Evolutionary conservation across 1,140 invertebrate genomes (phyloP).

Genomic region (Megalonaias nervosa): DNA sequence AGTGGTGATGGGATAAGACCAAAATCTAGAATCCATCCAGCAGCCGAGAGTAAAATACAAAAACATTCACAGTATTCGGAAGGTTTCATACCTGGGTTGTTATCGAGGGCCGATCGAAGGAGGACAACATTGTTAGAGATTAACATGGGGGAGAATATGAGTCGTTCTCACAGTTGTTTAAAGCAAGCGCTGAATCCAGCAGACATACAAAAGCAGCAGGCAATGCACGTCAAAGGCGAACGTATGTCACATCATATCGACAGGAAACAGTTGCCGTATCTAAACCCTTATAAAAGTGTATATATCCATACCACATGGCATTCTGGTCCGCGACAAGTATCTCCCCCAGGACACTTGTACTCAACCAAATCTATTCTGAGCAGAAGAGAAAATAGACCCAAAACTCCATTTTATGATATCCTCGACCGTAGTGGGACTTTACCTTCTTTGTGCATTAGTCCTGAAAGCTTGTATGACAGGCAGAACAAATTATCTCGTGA

Average conservation of each 20-base stretch:
- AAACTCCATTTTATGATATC: conserved; percentile 49
- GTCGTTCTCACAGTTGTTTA: conserved; percentile 29
- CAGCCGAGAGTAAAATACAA: conserved; percentile 32
- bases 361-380: conserved; percentile 8
- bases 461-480: conserved; percentile 20
- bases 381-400: conserved; percentile 20
- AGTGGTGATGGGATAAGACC: conserved; percentile 19
- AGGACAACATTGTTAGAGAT: conserved; percentile 49
- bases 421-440: conserved; percentile 46
- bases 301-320: conserved; percentile 4
- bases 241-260: conserved; percentile 9
- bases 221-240: conserved; percentile 43
- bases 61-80: conserved; percentile 46
- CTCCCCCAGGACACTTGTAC: conserved; percentile 32
- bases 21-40: conserved; percentile 33
- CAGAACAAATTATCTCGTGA: conserved; percentile 3
- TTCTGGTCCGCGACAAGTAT: conserved; percentile 13
- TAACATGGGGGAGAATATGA: conserved; percentile 34
- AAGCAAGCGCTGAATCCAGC: conserved; percentile 34
- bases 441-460: conserved; percentile 43
- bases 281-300: conserved; percentile 13
- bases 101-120: conserved; percentile 41
- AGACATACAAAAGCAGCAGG: conserved; percentile 38
- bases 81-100: conserved; percentile 48
- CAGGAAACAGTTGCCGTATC: conserved; percentile 1